phyloP scores from a whole-genome alignment of 2,113 vertebrate genomes.

The Gambusia affinis region DNA sequence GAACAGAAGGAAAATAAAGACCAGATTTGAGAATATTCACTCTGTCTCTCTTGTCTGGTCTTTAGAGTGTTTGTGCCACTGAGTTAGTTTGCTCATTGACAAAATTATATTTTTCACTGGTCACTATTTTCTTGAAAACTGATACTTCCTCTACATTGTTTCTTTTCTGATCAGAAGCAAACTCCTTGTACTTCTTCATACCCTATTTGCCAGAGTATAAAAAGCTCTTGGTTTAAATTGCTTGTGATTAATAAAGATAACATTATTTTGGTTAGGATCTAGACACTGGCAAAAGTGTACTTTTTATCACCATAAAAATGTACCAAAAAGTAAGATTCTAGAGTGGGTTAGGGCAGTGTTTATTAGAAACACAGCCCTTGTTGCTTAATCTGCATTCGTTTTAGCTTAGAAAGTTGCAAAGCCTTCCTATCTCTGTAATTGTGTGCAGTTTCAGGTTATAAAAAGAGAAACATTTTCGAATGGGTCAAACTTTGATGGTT shows the following conservation, averaged over 20 bases:
- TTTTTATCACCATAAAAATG: background rate
- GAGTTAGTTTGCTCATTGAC: too few species aligned
- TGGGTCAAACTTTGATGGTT: background rate
- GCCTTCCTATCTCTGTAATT: background rate
- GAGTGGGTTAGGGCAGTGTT: too few species aligned
- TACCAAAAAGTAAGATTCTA: background rate
- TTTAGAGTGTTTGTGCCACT: background rate
- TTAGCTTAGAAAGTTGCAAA: background rate
- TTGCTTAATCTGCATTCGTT: background rate
- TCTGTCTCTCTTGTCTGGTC: conserved; percentile 34
- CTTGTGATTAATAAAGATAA: background rate
- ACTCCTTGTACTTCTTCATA: too few species aligned
- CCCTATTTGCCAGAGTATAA: background rate
- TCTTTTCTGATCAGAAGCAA: too few species aligned
- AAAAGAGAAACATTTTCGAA: background rate
- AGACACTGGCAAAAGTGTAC: background rate
- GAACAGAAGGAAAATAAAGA: conserved; percentile 19
- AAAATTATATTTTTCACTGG: too few species aligned
- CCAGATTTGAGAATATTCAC: conserved; percentile 1
- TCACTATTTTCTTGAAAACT: too few species aligned
- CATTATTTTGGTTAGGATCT: background rate
- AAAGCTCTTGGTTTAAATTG: background rate
- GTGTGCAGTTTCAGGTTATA: background rate
- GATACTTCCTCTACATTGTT: too few species aligned
- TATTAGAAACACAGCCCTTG: too few species aligned